These are phyloP conservation scores for Argynnis bischoffii DNA, from an alignment of 2,888 invertebrate species.

Conservation along the genomic window DNA sequence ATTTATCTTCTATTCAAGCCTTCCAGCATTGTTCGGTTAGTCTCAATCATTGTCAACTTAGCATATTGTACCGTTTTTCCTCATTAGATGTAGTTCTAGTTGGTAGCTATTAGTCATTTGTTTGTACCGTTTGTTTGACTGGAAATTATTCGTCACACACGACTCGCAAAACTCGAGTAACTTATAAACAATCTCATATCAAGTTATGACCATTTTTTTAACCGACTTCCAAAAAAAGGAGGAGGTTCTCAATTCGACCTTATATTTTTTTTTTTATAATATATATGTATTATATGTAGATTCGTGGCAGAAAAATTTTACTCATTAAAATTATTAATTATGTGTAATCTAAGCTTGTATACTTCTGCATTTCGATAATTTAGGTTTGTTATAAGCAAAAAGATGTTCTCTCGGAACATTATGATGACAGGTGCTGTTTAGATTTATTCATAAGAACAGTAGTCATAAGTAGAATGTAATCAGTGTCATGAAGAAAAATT, in stretches of 20 bases:
- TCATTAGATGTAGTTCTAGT: constrained; percentile 19
- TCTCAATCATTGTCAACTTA: constrained; percentile 32
- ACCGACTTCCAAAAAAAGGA: too few species aligned
- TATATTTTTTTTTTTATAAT: too few species aligned
- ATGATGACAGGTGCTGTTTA: too few species aligned
- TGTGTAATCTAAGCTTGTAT: too few species aligned
- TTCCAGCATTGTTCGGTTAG: constrained; percentile 18
- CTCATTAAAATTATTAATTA: too few species aligned
- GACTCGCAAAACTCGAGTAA: constrained; percentile 34
- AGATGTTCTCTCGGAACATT: too few species aligned
- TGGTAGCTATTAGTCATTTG: constrained; percentile 29
- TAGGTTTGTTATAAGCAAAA: too few species aligned
- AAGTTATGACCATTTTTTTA: not conserved
- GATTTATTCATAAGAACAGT: too few species aligned
- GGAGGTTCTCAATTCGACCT: too few species aligned
- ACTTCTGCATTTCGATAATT: too few species aligned
- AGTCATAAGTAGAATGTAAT: not conserved
- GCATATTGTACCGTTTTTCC: constrained; percentile 27
- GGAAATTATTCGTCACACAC: constrained; percentile 29
- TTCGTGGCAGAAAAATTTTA: too few species aligned
- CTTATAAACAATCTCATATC: constrained; percentile 8
- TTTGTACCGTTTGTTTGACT: constrained; percentile 22
- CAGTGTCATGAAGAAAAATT: not conserved
- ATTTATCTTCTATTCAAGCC: constrained; percentile 6
- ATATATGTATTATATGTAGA: too few species aligned